Evolutionary conservation across 2,113 vertebrate genomes (phyloP).

Genomic region (Stomatorhinus ivindoensis): DNA sequence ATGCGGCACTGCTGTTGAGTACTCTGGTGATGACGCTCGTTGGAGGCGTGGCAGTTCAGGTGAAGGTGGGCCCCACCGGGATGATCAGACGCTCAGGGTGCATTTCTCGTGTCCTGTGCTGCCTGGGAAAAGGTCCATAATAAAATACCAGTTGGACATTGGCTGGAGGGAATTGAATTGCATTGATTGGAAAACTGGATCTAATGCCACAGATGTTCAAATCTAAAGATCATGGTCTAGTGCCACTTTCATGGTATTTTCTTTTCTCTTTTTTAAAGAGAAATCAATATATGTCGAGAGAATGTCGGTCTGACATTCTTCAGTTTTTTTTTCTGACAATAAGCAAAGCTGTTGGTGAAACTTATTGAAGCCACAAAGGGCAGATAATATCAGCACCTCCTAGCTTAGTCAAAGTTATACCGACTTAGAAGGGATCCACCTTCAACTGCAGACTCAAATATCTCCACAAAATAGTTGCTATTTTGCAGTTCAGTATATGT

Average conservation of each 20-base stretch:
- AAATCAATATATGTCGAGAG: conserved; percentile 2
- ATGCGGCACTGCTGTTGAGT: not conserved
- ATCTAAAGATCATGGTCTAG: not conserved
- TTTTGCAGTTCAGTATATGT: not conserved
- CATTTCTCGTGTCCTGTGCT: not conserved
- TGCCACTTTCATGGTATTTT: conserved; percentile 5
- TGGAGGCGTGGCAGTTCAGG: not conserved
- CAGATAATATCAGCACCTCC: not conserved
- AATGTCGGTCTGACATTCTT: conserved; percentile 9
- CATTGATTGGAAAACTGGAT: not conserved
- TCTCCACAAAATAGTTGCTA: not conserved
- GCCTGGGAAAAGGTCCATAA: not conserved
- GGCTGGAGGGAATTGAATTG: not conserved
- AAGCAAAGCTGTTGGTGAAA: not conserved
- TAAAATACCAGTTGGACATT: not conserved
- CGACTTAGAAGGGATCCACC: not conserved
- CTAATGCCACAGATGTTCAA: not conserved
- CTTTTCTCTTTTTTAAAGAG: not conserved
- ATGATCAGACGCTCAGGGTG: not conserved
- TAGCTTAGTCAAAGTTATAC: not conserved
- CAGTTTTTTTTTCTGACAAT: conserved; percentile 9
- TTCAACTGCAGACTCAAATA: not conserved
- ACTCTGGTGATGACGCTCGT: not conserved
- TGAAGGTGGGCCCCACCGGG: not conserved
- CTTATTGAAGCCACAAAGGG: not conserved